Evolutionary conservation across 2,888 invertebrate species (phyloP).

Genomic region (Pseudanteris insignis): DNA sequence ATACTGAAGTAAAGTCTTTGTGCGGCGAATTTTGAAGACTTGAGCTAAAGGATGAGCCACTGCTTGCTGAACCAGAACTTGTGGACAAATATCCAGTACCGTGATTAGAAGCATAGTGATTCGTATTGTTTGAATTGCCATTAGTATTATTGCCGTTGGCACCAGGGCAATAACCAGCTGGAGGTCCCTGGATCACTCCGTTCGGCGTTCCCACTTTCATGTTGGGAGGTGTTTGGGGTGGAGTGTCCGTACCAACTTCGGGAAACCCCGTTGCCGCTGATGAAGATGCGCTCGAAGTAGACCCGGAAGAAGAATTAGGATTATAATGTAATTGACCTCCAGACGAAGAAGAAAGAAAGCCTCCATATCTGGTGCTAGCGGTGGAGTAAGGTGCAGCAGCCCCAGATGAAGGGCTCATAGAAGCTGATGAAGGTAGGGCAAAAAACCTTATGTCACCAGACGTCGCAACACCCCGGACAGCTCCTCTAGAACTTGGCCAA

Average conservation of each 20-base stretch:
- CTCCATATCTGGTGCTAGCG: conserved; percentile 66
- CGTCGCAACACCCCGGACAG: conserved; percentile 42
- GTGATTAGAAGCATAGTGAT: conserved; percentile 56
- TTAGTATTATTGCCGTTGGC: conserved; percentile 66
- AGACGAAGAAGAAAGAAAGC: conserved; percentile 63
- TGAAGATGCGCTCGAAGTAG: conserved; percentile 69
- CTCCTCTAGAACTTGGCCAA: conserved; percentile 58
- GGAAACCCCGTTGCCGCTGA: conserved; percentile 83
- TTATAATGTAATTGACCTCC: conserved; percentile 63
- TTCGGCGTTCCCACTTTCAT: conserved; percentile 83
- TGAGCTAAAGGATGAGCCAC: conserved; percentile 68
- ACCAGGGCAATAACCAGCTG: conserved; percentile 78
- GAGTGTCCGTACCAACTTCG: conserved; percentile 87
- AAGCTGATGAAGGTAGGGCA: conserved; percentile 61
- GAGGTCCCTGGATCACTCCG: conserved; percentile 65
- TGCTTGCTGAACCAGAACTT: conserved; percentile 70
- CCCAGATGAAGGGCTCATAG: conserved; percentile 65
- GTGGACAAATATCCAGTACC: conserved; percentile 67
- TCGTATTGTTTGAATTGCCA: conserved; percentile 49
- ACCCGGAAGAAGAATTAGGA: conserved; percentile 61
- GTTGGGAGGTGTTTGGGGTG: conserved; percentile 93
- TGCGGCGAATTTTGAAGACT: conserved; percentile 66
- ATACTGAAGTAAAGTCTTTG: conserved; percentile 63
- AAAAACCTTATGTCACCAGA: conserved; percentile 55
- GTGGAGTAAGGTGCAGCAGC: conserved; percentile 66